Evolutionary conservation across 2,888 invertebrate species (phyloP).

Genomic region (Sabatieria punctata): DNA sequence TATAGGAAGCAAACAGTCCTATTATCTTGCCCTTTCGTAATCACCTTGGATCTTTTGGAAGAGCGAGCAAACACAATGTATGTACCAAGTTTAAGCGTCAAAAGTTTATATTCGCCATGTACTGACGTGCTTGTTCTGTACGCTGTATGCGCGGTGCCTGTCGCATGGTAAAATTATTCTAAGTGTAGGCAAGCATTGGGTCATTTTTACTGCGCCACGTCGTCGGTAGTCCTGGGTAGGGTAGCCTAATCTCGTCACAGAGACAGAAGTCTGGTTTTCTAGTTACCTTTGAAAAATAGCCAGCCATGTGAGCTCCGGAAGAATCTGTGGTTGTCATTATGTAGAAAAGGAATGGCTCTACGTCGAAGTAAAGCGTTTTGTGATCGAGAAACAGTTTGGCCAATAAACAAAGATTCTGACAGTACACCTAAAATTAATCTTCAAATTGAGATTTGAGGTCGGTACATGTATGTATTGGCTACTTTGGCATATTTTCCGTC

Average conservation of each 20-base stretch:
- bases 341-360: constrained; percentile 95
- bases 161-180: background rate
- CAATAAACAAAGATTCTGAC: constrained; percentile 86
- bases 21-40: no score
- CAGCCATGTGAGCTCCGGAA: constrained; percentile 68
- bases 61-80: no score
- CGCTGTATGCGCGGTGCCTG: no score
- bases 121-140: no score
- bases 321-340: constrained; percentile 81
- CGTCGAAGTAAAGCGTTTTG: constrained; percentile 93
- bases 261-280: background rate
- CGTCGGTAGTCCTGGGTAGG: no score
- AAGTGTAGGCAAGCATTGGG: background rate
- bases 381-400: constrained; percentile 98
- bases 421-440: constrained; percentile 45
- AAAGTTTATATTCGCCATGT: no score
- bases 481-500: constrained; percentile 83
- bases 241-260: constrained; percentile 2
- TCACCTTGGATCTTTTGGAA: no score
- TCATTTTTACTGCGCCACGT: no score
- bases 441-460: background rate
- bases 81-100: no score
- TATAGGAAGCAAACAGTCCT: no score
- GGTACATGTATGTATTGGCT: constrained; percentile 4
- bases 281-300: constrained; percentile 89